A percentile compares a stretch with the other conserved stretches of the same genome.
Conservation (phyloP, 35 echinoderm and acorn worm genomes). For the Stichopus chloronotus region DNA sequence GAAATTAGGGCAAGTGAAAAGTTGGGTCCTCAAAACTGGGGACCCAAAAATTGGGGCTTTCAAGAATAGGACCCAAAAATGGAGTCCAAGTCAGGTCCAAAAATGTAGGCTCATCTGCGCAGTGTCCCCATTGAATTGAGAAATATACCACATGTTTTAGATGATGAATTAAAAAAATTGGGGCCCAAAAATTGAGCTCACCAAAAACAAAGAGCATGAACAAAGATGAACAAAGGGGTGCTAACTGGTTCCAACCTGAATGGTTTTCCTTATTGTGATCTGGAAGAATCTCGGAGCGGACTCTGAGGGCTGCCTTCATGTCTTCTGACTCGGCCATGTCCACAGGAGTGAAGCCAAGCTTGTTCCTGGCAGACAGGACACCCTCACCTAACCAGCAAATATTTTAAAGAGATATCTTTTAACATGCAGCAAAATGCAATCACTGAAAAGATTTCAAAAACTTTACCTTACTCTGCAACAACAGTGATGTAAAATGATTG, state of each 20-base stretch:
- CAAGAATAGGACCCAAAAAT: too few relatives aligned
- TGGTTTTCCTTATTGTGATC: constrained; percentile 21
- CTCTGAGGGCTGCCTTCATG: constrained; percentile 64
- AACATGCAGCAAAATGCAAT: background rate
- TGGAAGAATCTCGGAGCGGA: background rate
- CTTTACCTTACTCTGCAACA: background rate
- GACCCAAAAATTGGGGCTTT: too few relatives aligned
- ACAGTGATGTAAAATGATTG: background rate
- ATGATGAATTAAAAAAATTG: too few relatives aligned
- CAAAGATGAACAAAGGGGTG: too few relatives aligned
- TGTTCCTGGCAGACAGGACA: constrained; percentile 69
- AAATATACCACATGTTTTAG: too few relatives aligned
- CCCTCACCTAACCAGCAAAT: constrained; percentile 54
- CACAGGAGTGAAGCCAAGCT: constrained; percentile 65
- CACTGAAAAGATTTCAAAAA: background rate
- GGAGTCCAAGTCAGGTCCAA: too few relatives aligned
- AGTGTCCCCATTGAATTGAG: too few relatives aligned
- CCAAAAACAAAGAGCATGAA: too few relatives aligned
- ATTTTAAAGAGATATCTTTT: background rate
- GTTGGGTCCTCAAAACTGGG: too few relatives aligned
- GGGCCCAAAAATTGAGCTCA: too few relatives aligned
- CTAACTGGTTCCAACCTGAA: background rate
- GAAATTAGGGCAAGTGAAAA: too few relatives aligned
- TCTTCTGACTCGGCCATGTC: constrained; percentile 62
- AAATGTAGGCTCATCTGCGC: too few relatives aligned